phyloP scores from a whole-genome alignment of 2,888 invertebrate species.

The Diachrysia chrysitis region DNA sequence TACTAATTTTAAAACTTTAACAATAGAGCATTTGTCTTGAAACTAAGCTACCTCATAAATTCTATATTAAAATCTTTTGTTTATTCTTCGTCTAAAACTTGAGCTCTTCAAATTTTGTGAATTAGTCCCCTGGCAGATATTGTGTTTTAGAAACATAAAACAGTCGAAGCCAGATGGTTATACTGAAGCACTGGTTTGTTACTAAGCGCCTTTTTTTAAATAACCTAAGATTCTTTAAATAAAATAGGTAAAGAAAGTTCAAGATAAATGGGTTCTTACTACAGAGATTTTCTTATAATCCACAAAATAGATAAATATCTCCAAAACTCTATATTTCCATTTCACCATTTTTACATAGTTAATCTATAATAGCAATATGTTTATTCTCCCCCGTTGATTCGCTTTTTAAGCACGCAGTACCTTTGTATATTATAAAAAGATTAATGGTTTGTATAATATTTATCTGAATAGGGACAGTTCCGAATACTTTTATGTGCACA shows the following conservation, averaged over 20 bases:
- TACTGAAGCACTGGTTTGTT: background rate
- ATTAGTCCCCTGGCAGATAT: conserved; percentile 31
- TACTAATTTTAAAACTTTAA: background rate
- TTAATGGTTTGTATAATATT: too few relatives aligned
- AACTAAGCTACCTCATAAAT: background rate
- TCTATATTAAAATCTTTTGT: conserved; percentile 2
- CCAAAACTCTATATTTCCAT: background rate
- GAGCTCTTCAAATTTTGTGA: conserved; percentile 8
- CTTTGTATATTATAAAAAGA: too few relatives aligned
- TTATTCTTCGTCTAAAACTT: conserved; percentile 18
- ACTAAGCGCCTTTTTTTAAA: background rate
- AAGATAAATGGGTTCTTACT: too few relatives aligned
- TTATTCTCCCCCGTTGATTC: too few relatives aligned
- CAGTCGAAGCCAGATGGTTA: background rate
- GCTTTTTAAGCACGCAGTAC: too few relatives aligned
- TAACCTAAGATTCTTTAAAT: background rate
- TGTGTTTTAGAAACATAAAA: conserved; percentile 5
- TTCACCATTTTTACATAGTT: too few relatives aligned
- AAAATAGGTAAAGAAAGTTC: background rate
- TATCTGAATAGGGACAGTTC: too few relatives aligned
- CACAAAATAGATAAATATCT: background rate
- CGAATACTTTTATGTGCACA: background rate
- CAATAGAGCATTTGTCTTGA: background rate
- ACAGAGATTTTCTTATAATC: background rate
- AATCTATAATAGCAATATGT: too few relatives aligned